Percentiles rank a stretch among this genome's conserved stretches.
Evolutionary conservation across 2,797 vertebrate genomes (phyloP).

Genomic region (Varecia variegata): DNA sequence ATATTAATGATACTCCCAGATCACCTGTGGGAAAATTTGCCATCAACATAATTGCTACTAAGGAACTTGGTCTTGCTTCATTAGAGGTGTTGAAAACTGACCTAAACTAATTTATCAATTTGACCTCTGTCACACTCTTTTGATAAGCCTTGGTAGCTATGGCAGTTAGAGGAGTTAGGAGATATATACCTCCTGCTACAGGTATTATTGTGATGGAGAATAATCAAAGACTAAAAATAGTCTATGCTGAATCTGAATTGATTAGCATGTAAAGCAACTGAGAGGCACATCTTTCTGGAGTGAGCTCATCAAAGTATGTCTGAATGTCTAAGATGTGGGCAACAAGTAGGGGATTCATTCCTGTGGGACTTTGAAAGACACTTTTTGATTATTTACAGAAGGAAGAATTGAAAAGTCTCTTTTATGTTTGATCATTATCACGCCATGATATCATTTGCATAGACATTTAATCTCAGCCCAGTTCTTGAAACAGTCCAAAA

Average conservation of each 20-base stretch:
- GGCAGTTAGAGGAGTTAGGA: conserved; percentile 20
- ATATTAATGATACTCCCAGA: not conserved
- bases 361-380: not conserved
- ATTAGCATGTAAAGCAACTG: conserved; percentile 32
- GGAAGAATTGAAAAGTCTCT: not conserved
- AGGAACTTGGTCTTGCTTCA: conserved; percentile 17
- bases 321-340: not conserved
- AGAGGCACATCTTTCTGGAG: not conserved
- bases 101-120: conserved; percentile 41
- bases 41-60: not conserved
- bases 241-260: not conserved
- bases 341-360: not conserved
- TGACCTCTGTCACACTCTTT: not conserved
- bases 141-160: not conserved
- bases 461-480: not conserved
- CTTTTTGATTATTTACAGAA: not conserved
- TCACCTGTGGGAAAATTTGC: not conserved
- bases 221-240: conserved; percentile 2
- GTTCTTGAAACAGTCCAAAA: not conserved
- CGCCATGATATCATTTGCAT: not conserved
- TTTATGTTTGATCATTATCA: conserved; percentile 20
- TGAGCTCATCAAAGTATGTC: not conserved
- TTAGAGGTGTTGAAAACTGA: not conserved
- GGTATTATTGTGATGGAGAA: not conserved
- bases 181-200: not conserved